A percentile compares a stretch with the other conserved stretches of the same genome.
Conservation (phyloP, 2,113 vertebrate species). For the Fregata magnificens region DNA sequence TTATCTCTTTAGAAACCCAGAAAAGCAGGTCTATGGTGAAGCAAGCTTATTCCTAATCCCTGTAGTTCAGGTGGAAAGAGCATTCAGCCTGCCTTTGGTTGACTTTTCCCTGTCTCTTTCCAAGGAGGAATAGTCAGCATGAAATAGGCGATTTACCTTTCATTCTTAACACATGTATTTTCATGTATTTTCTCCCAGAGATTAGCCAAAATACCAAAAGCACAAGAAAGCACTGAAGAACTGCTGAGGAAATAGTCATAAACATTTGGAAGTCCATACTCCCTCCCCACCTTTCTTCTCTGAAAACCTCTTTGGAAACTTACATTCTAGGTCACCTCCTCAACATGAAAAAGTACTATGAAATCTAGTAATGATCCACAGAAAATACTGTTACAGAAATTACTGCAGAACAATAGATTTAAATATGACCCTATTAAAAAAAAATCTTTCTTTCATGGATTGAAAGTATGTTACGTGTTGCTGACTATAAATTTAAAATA, state of each 20-base stretch:
- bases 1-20: background rate
- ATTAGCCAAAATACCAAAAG: background rate
- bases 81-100: background rate
- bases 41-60: background rate
- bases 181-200: background rate
- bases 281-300: background rate
- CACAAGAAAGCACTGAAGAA: background rate
- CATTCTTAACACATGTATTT: background rate
- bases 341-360: background rate
- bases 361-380: background rate
- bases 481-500: background rate
- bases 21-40: background rate
- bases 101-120: background rate
- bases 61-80: background rate
- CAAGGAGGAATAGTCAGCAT: background rate
- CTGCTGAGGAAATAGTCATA: background rate
- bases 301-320: background rate
- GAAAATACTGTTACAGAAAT: background rate
- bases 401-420: background rate
- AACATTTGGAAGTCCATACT: background rate
- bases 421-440: accelerated
- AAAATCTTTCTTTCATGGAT: background rate
- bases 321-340: background rate
- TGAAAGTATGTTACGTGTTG: background rate
- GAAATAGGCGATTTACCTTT: background rate